These are phyloP conservation scores for Ophioninae sp. DNA, from an alignment of 2,888 invertebrate species.

Conservation along the genomic window DNA sequence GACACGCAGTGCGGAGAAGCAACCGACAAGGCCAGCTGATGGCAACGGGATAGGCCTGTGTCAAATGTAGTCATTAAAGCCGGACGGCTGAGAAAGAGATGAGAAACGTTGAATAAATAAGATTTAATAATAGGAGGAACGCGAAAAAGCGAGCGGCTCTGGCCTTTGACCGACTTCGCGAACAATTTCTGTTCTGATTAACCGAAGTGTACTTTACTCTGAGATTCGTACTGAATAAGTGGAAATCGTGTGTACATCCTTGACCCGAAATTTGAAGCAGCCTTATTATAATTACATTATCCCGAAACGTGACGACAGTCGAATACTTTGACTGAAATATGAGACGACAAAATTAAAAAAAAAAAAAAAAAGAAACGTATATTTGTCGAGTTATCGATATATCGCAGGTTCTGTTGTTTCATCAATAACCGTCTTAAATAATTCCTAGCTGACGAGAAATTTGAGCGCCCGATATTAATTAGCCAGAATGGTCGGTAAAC, in stretches of 20 bases:
- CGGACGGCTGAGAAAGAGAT: constrained; percentile 53
- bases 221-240: not conserved
- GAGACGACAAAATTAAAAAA: no score
- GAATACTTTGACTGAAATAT: no score
- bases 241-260: not conserved
- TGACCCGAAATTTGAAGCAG: not conserved
- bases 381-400: no score
- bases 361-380: no score
- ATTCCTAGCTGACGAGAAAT: no score
- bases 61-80: constrained; percentile 67
- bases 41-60: constrained; percentile 58
- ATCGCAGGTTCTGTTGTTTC: no score
- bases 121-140: constrained; percentile 61
- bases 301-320: no score
- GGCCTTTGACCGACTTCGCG: constrained; percentile 61
- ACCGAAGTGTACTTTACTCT: not conserved
- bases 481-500: no score
- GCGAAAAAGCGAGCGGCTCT: constrained; percentile 32
- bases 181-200: not conserved
- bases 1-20: constrained; percentile 52
- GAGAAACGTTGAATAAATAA: constrained; percentile 60
- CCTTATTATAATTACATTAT: not conserved
- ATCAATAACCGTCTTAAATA: no score
- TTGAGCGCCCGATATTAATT: no score
- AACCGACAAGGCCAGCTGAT: constrained; percentile 67